Conservation (phyloP, 2,888 invertebrate species). For the Apotomis turbidana region DNA sequence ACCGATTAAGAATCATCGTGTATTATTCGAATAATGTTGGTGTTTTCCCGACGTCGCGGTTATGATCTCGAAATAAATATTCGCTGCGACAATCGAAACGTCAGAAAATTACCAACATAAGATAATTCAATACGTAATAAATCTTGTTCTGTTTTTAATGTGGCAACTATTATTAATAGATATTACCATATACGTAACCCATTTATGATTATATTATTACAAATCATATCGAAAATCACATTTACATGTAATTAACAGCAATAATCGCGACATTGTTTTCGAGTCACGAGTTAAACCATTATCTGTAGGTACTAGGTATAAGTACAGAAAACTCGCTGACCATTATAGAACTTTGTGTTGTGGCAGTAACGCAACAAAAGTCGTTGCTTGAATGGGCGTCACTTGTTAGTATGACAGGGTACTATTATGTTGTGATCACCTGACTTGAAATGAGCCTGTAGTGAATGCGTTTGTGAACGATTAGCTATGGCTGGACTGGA, state of each 20-base stretch:
- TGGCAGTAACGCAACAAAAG: not conserved
- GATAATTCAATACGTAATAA: too few relatives aligned
- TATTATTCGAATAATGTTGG: too few relatives aligned
- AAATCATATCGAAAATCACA: conserved; percentile 6
- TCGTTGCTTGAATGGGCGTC: not conserved
- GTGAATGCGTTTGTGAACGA: not conserved
- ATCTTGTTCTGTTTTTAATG: too few relatives aligned
- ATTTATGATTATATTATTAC: not conserved
- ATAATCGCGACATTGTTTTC: not conserved
- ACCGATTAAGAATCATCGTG: too few relatives aligned
- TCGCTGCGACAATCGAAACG: too few relatives aligned
- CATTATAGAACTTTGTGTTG: not conserved
- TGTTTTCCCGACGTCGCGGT: too few relatives aligned
- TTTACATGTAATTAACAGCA: conserved; percentile 2
- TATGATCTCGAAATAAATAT: too few relatives aligned
- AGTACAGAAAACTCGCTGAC: not conserved
- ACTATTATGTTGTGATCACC: not conserved
- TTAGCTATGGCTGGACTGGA: not conserved
- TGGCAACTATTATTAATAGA: too few relatives aligned
- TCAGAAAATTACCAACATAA: too few relatives aligned
- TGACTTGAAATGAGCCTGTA: not conserved
- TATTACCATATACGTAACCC: not conserved
- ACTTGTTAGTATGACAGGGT: not conserved
- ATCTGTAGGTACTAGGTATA: not conserved
- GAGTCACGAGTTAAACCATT: conserved; percentile 18